phyloP scores from a whole-genome alignment of 2,113 vertebrate genomes.

The Corythaeola cristata region DNA sequence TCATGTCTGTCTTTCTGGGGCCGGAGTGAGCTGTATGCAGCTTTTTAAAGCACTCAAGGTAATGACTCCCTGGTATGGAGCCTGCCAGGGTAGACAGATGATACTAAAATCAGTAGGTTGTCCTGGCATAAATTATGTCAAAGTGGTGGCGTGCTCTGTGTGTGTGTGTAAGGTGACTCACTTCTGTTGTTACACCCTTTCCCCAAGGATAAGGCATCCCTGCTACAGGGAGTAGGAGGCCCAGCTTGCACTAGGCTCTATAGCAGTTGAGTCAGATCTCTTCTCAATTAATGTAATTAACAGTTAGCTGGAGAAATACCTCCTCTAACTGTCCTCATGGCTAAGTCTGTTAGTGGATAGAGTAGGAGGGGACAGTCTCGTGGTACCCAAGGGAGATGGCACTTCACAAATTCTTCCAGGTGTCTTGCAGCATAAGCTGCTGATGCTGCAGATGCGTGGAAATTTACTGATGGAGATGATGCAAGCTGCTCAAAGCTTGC shows the following conservation, averaged over 20 bases:
- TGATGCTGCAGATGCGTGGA: background rate
- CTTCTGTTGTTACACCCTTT: background rate
- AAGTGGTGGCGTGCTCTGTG: background rate
- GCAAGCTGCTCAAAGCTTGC: background rate
- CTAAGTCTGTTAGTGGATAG: background rate
- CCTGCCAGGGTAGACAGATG: background rate
- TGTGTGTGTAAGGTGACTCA: background rate
- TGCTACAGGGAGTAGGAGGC: background rate
- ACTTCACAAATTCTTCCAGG: background rate
- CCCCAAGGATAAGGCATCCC: background rate
- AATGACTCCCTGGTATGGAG: background rate
- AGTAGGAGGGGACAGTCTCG: background rate
- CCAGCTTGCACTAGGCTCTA: background rate
- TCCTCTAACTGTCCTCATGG: background rate
- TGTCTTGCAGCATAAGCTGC: background rate
- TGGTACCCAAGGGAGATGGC: background rate
- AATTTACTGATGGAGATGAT: background rate
- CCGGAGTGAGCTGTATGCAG: background rate
- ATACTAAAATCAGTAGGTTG: background rate
- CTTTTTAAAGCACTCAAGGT: background rate
- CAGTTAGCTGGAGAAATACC: background rate
- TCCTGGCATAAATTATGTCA: background rate
- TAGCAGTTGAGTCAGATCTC: background rate
- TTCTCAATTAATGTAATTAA: background rate
- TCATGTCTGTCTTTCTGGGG: background rate